Evolutionary conservation across 2,113 vertebrate genomes (phyloP).

Genomic region (Montifringilla adamsi): DNA sequence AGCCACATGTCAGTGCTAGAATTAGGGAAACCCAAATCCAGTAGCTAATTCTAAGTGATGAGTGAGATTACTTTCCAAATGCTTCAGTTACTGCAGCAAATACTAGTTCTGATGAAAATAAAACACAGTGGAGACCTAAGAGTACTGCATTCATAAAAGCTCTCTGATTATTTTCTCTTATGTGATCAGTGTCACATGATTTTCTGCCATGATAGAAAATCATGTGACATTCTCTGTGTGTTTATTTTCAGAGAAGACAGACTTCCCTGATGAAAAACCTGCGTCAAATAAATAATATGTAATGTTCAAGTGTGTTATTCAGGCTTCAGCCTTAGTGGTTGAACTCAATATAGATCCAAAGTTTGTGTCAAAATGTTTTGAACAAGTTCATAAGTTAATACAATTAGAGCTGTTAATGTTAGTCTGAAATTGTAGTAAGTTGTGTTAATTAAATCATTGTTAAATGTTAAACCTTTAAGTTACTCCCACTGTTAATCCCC

Average conservation of each 20-base stretch:
- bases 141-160: not conserved
- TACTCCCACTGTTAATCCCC: too few species aligned
- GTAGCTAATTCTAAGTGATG: not conserved
- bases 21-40: not conserved
- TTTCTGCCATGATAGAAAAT: not conserved
- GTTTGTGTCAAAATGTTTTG: not conserved
- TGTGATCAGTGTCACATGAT: not conserved
- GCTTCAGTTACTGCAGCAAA: not conserved
- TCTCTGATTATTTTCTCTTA: not conserved
- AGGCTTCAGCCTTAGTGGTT: not conserved
- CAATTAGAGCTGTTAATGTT: too few species aligned
- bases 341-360: not conserved
- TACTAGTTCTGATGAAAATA: not conserved
- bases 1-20: not conserved
- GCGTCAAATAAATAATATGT: not conserved
- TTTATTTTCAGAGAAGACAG: not conserved
- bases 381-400: too few species aligned
- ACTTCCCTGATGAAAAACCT: not conserved
- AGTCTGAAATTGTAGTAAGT: too few species aligned
- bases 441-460: too few species aligned
- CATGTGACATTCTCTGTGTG: not conserved
- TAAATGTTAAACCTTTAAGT: too few species aligned
- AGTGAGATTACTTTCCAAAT: not conserved
- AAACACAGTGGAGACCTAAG: not conserved
- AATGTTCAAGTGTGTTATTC: not conserved